Conservation (phyloP, 2,797 vertebrate genomes). For the Pantherophis alleghaniensis region DNA sequence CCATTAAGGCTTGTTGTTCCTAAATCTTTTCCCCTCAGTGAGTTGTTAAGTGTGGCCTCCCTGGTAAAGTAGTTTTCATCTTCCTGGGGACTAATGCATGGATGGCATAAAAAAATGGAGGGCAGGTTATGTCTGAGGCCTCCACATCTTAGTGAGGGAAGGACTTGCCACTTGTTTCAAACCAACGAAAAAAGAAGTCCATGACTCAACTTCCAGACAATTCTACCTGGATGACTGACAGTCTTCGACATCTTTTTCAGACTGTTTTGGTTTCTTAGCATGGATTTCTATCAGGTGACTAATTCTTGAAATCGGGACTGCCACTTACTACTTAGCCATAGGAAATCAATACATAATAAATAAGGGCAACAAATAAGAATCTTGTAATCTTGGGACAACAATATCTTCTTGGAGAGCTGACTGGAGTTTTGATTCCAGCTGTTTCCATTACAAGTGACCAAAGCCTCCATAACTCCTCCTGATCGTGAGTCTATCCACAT, state of each 20-base stretch:
- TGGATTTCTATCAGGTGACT: not conserved
- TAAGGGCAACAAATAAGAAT: not conserved
- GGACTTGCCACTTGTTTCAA: not conserved
- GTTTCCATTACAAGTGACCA: not conserved
- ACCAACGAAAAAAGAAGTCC: not conserved
- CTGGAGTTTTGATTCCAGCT: conserved; percentile 15
- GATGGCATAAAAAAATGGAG: not conserved
- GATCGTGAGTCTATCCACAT: conserved; percentile 23
- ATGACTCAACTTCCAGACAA: not conserved
- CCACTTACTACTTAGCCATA: not conserved
- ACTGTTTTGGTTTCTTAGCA: not conserved
- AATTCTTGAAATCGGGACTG: not conserved
- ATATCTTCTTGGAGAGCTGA: not conserved
- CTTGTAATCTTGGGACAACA: not conserved
- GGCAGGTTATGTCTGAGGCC: not conserved
- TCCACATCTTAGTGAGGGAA: not conserved
- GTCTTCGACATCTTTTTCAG: not conserved
- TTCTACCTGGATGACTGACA: not conserved
- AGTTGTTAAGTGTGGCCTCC: not conserved
- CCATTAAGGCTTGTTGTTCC: not conserved
- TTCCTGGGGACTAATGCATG: not conserved
- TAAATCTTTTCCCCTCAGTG: not conserved
- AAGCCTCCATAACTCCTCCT: not conserved
- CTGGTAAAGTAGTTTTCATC: not conserved
- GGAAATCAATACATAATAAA: not conserved